Base-by-base conservation (phyloP, 1,140 invertebrate species). In the Lanistes nyassanus region DNA sequence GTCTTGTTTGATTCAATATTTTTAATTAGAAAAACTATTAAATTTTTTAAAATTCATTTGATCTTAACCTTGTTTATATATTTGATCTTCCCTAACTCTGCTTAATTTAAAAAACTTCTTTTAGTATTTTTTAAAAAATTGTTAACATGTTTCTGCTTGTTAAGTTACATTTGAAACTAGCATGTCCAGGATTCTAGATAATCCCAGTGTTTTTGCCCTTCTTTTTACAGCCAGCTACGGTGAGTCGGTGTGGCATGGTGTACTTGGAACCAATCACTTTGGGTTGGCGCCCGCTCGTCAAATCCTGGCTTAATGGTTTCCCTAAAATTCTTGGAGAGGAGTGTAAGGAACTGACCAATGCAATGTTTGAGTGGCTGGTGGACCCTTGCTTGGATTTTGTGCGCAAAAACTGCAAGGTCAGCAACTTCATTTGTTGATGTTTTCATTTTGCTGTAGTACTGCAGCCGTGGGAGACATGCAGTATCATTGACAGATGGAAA, bases 351-450 rank as follows among this genome's bases (percentile, higher is more conserved):
- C 66, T 83, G 4, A 79, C 88, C 9, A 78, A 86, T 21, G 79
- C 66, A 53, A 70, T 89, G 78, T 87, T 90, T 77, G 86, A 88
- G 69, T 90, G 89, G 89, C 78, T 90, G 4, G 82, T 95, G 21
- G 87, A 89, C 75, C 87, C 88, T 19, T 86, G 84, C 62, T 67
- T 88, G 6, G 83, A 86, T 60, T 89, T 87, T 80, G 79, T 90
- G 58, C 76, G 83, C 37, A 84, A 89, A 3, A 89, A 92, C 73
- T 95, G 94, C 87, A 93, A 92, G 79, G 88, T 89, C 75, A 39
- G 77, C 39, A 47, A 16, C 62, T 21, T 47, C 0, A 36, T 65
- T 56, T 21, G 16, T 42, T 55, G n/a, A 23, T 75, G 69, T 55
- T 21, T 39, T 55, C 21, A 47, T 47, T 47, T 47, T 47, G n/a